Evolutionary conservation across 2,797 vertebrate genomes (phyloP), one percentile per base, ranked within the genome.

Genomic region (Arvicola amphibius): DNA sequence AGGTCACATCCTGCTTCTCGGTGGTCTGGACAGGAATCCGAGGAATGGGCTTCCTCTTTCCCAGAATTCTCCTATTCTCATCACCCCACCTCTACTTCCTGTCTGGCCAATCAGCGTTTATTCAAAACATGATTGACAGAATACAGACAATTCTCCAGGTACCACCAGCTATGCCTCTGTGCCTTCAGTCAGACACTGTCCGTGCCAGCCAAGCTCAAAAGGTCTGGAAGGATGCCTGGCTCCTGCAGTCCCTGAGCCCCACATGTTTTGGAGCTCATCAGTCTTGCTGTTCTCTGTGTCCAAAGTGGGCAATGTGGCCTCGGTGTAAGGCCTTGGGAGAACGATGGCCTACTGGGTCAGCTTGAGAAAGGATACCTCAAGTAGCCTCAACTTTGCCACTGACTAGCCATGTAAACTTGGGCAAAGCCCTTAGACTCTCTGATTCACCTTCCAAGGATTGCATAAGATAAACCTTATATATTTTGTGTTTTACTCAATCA

Each of bases 171-270:
- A 0, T 40, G 32, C 40, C 88, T 88, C 83, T 92, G 94, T 65
- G 84, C 96, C 96, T 94, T 97, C 81, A 32, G 29, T 46, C 81
- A 46, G 81, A 34, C 3, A 11, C 32, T 34, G 40, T 32, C 27
- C 2, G 5, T 86, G 63, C 32, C 63, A 65, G 1, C 84, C 37
- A 53, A 25, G 61, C 71, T 1, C 10, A 8, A 43, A 40, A 63
- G 29, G 43, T 46, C 51, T 17, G 32, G 23, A 87, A 89, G 56
- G n/a, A 48, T 37, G 51, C 29, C n/a, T 29, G 10, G 6, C 51
- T 25, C 2, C 12, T 14, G 14, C 32, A 7, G 53, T 34, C 73
- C 40, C 43, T 32, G 85, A 43, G 9, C 71, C 78, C 17, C 19
- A n/a, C 17, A 27, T 40, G 6, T 13, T 6, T 59, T 7, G 0